These are phyloP conservation scores for Sipha flava DNA, from an alignment of 1,140 invertebrate species.

Conservation along the genomic window DNA sequence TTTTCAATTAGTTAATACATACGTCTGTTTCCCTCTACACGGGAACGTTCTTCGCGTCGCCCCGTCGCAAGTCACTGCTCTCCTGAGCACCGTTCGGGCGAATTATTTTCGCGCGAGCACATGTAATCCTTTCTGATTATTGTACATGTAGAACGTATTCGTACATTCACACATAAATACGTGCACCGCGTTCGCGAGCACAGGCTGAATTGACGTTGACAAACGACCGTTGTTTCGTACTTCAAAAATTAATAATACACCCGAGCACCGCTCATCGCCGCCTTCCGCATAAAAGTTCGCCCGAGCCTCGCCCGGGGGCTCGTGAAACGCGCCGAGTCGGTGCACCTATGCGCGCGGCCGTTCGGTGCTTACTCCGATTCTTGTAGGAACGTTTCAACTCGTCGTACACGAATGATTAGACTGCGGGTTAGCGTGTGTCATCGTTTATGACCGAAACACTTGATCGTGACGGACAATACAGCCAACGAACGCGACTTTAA, in stretches of 20 bases:
- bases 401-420: too few species aligned
- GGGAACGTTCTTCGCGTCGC: too few species aligned
- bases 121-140: slow-evolving; percentile 9
- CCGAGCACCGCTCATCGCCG: background rate
- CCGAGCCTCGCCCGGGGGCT: background rate
- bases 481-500: too few species aligned
- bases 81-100: background rate
- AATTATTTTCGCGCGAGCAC: slow-evolving; percentile 5
- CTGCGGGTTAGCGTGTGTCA: too few species aligned
- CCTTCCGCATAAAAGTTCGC: background rate
- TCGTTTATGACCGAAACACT: too few species aligned
- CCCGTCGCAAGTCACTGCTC: background rate
- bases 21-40: too few species aligned
- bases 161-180: background rate
- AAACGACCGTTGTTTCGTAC: slow-evolving; percentile 19
- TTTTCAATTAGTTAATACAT: slow-evolving; percentile 4
- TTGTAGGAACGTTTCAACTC: too few species aligned
- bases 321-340: background rate
- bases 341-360: background rate
- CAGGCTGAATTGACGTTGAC: slow-evolving; percentile 11
- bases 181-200: background rate
- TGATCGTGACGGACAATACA: too few species aligned
- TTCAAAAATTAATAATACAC: slow-evolving; percentile 22
- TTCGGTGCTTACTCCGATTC: too few species aligned
- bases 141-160: background rate